These are phyloP conservation scores for Platycheirus rosarum DNA, from an alignment of 2,888 invertebrate genomes.

Conservation along the genomic window DNA sequence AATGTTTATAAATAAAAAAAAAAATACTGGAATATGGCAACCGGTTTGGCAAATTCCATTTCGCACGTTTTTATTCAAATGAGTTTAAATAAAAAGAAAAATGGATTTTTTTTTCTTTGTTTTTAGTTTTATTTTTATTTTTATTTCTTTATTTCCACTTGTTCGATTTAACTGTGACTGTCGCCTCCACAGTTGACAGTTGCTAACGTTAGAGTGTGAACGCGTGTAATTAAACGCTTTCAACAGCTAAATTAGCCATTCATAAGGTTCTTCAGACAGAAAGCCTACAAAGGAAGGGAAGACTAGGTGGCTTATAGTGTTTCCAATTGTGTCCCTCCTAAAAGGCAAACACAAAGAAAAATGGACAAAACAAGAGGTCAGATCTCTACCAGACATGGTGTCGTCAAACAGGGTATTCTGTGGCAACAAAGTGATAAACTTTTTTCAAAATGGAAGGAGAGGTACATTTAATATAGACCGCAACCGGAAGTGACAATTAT, in stretches of 20 bases:
- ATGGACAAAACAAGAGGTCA: conserved; percentile 63
- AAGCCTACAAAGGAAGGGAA: conserved; percentile 19
- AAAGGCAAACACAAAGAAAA: not conserved
- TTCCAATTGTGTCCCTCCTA: conserved; percentile 9
- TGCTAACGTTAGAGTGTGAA: conserved; percentile 66
- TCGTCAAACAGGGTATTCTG: conserved; percentile 70
- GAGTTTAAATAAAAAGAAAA: conserved; percentile 35
- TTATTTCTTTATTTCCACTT: conserved; percentile 48
- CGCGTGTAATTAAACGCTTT: conserved; percentile 38
- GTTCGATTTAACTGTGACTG: conserved; percentile 29
- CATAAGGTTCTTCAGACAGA: conserved; percentile 30
- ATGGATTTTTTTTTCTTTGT: conserved; percentile 10
- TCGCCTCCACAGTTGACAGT: conserved; percentile 65
- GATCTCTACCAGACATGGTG: conserved; percentile 58
- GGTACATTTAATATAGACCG: no score
- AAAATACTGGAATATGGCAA: conserved; percentile 50
- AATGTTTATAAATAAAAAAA: conserved; percentile 35
- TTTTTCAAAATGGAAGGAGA: conserved; percentile 68
- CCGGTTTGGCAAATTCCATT: conserved; percentile 72
- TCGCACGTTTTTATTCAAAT: conserved; percentile 73
- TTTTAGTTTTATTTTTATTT: conserved; percentile 35
- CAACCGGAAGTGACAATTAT: conserved; percentile 48
- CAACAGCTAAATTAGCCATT: conserved; percentile 37
- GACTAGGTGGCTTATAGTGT: conserved; percentile 8
- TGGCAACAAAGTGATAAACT: conserved; percentile 68